Conservation (phyloP, 2,888 invertebrate genomes). For the Lasioglossum calceatum region DNA sequence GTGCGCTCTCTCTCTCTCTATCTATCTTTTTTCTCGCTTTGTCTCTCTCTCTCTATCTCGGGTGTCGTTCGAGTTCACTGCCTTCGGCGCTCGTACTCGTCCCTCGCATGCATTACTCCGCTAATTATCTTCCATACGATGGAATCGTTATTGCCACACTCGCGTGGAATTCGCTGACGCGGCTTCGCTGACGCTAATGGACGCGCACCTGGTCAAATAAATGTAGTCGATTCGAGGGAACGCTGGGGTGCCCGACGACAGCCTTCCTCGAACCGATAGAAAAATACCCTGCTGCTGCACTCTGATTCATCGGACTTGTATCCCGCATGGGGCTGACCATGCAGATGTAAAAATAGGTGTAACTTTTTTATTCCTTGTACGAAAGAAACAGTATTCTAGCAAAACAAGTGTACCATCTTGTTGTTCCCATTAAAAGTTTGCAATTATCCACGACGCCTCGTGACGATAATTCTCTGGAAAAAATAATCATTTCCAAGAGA, state of each 20-base stretch:
- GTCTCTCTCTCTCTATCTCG: neutral
- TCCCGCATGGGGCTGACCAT: neutral
- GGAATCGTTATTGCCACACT: conserved; percentile 20
- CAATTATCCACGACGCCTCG: neutral
- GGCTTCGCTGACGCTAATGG: neutral
- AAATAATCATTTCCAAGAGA: neutral
- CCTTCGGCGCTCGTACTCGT: conserved; percentile 24
- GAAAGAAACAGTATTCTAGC: neutral
- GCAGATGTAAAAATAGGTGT: neutral
- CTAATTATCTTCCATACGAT: conserved; percentile 45
- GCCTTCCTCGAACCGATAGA: conserved; percentile 2
- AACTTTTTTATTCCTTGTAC: neutral
- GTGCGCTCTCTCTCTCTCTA: neutral
- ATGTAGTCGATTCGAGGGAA: neutral
- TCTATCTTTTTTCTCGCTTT: neutral
- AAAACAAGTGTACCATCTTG: neutral
- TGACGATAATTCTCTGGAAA: neutral
- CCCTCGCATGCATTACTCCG: conserved; percentile 35
- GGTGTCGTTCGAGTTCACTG: conserved; percentile 30
- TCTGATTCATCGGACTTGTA: neutral
- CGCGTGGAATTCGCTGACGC: conserved; percentile 6
- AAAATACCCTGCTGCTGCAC: neutral
- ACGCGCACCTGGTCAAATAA: conserved; percentile 15
- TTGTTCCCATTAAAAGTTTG: no score
- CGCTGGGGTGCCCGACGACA: conserved; percentile 11